phyloP scores from a whole-genome alignment of 1,140 invertebrate species.

The Drosophila lini region DNA sequence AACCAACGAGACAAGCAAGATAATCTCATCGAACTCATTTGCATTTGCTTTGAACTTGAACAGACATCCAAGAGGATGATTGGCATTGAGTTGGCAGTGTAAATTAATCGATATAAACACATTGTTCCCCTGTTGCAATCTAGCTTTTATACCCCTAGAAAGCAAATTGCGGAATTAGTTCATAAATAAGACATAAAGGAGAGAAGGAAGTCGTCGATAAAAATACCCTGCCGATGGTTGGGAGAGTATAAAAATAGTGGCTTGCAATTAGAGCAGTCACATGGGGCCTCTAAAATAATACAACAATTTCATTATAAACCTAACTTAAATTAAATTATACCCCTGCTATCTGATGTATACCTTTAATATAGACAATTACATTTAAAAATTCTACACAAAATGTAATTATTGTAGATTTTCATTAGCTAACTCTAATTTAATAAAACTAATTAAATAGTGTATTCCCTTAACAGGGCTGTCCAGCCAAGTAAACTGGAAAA shows the following conservation, averaged over 20 bases:
- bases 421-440: background rate
- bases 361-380: background rate
- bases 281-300: background rate
- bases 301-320: no score
- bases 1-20: background rate
- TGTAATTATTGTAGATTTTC: background rate
- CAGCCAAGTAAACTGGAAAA: slow-evolving; percentile 45
- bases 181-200: slow-evolving; percentile 55
- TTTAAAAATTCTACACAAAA: background rate
- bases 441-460: background rate
- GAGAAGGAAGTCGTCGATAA: background rate
- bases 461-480: background rate
- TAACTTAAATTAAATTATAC: background rate
- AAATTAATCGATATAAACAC: slow-evolving; percentile 35
- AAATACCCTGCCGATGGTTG: background rate
- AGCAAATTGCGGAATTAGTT: slow-evolving; percentile 28
- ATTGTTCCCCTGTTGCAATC: background rate
- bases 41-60: slow-evolving; percentile 14
- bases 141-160: slow-evolving; percentile 15
- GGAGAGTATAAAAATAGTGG: background rate
- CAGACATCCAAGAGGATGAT: slow-evolving; percentile 1
- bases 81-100: background rate
- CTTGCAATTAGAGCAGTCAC: background rate
- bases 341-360: background rate
- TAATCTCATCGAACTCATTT: background rate